Evolutionary conservation across 2,888 invertebrate genomes (phyloP).

Genomic region (Griposia aprilina): DNA sequence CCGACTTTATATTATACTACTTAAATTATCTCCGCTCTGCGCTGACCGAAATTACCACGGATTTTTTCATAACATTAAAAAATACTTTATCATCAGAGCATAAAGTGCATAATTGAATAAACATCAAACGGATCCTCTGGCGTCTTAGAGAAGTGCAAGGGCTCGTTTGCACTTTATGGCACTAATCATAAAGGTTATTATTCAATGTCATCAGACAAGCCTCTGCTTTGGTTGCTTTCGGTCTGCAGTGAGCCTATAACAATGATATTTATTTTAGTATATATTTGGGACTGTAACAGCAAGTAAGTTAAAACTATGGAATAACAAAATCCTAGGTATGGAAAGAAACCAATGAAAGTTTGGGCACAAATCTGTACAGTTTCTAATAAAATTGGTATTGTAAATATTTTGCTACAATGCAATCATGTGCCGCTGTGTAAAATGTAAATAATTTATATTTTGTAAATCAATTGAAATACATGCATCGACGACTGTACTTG

Average conservation of each 20-base stretch:
- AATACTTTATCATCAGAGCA: neutral
- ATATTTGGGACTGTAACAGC: constrained; percentile 16
- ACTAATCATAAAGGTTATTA: neutral
- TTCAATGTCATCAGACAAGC: constrained; percentile 5
- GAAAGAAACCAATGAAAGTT: constrained; percentile 43
- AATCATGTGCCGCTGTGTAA: constrained; percentile 47
- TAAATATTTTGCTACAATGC: constrained; percentile 75
- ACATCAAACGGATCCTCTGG: neutral
- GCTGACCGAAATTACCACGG: neutral
- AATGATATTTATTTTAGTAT: constrained; percentile 25
- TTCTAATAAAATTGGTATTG: constrained; percentile 66
- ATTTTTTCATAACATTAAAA: neutral
- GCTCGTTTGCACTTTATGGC: neutral
- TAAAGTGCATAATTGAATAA: neutral
- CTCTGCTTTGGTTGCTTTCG: neutral
- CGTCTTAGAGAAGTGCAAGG: neutral
- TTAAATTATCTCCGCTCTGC: neutral
- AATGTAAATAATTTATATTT: constrained; percentile 68
- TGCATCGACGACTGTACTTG: constrained; percentile 20
- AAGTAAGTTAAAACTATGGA: constrained; percentile 8
- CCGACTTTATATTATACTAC: constrained; percentile 27
- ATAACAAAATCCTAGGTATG: constrained; percentile 9
- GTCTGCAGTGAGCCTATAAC: neutral
- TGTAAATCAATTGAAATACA: constrained; percentile 46
- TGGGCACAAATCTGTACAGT: constrained; percentile 77